Conservation (phyloP, 35 echinoderm and acorn worm genomes). For the Hemicentrotus pulcherrimus region DNA sequence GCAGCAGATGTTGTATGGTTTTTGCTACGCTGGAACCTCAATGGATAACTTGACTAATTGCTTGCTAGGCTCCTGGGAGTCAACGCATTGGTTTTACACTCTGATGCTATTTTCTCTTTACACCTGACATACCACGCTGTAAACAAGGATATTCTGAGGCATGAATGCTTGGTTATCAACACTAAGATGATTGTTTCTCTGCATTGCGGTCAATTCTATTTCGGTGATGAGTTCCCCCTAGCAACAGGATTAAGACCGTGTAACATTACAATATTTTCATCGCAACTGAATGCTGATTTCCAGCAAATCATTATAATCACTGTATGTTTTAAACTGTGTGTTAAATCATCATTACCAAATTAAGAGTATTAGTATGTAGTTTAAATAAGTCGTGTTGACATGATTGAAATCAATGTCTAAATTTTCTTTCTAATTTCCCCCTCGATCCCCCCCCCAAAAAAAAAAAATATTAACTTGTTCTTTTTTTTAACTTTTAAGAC, state of each 20-base stretch:
- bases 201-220: not conserved
- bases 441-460: too few relatives aligned
- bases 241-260: not conserved
- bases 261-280: too few relatives aligned
- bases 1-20: not conserved
- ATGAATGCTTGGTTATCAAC: not conserved
- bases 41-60: constrained; percentile 32
- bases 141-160: not conserved
- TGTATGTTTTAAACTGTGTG: too few relatives aligned
- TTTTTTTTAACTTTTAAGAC: too few relatives aligned
- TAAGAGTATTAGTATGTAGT: too few relatives aligned
- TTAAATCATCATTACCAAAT: too few relatives aligned
- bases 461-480: too few relatives aligned
- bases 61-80: not conserved
- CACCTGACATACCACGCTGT: not conserved
- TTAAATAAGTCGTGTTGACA: too few relatives aligned
- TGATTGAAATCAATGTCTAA: too few relatives aligned
- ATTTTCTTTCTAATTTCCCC: too few relatives aligned
- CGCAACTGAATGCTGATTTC: too few relatives aligned
- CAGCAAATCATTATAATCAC: too few relatives aligned
- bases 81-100: not conserved
- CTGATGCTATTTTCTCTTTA: not conserved
- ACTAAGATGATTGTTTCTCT: not conserved
- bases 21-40: not conserved
- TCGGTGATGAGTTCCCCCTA: not conserved